These are phyloP conservation scores for Drosophila subpulchrella DNA, from an alignment of 1,140 invertebrate genomes.

Conservation along the genomic window DNA sequence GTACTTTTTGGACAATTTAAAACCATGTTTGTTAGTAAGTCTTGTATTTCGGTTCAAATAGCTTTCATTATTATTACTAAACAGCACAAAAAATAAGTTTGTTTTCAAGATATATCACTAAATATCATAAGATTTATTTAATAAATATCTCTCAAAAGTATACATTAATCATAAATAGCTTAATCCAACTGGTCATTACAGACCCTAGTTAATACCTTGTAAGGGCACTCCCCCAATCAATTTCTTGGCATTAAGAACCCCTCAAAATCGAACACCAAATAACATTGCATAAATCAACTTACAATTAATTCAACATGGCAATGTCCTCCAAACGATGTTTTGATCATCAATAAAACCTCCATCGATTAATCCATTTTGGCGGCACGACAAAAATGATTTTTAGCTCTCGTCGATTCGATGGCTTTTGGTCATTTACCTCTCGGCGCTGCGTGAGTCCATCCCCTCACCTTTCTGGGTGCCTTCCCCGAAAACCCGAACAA, in stretches of 20 bases:
- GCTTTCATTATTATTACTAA: too few species aligned
- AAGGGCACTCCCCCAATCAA: slow-evolving; percentile 25
- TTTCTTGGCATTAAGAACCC: slow-evolving; percentile 12
- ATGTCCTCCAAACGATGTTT: slow-evolving; percentile 51
- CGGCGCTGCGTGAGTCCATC: slow-evolving; percentile 39
- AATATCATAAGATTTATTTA: background rate
- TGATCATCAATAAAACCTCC: slow-evolving; percentile 61
- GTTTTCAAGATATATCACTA: too few species aligned
- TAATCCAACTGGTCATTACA: too few species aligned
- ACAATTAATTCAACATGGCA: slow-evolving; percentile 30
- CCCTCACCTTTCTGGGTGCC: background rate
- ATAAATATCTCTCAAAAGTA: background rate
- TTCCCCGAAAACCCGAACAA: slow-evolving; percentile 31
- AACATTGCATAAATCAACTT: slow-evolving; percentile 43
- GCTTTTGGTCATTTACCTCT: slow-evolving; percentile 74
- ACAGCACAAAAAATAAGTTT: background rate
- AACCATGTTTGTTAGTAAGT: background rate
- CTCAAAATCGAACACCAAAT: slow-evolving; percentile 16
- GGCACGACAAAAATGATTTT: slow-evolving; percentile 43
- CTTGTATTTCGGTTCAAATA: too few species aligned
- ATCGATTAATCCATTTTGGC: slow-evolving; percentile 61
- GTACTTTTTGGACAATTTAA: background rate
- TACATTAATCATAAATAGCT: slow-evolving; percentile 23
- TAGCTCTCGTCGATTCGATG: slow-evolving; percentile 32
- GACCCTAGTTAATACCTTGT: slow-evolving; percentile 17